phyloP scores from a whole-genome alignment of 2,888 invertebrate species.

The Brachyptera putata region DNA sequence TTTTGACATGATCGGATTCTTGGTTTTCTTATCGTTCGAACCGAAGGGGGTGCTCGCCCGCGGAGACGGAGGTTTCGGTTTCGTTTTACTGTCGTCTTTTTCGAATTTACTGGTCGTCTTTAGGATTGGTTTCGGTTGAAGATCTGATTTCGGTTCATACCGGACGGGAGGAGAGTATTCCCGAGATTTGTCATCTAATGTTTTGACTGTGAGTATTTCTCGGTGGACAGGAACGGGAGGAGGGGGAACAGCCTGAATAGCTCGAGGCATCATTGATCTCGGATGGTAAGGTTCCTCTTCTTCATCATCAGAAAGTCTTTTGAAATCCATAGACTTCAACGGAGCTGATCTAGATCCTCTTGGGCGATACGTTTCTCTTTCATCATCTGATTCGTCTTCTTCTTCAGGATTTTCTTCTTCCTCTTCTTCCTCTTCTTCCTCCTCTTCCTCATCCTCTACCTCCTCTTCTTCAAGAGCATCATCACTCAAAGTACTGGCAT shows the following conservation, averaged over 20 bases:
- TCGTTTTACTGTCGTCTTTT: slow-evolving; percentile 40
- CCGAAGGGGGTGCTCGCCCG: slow-evolving; percentile 14
- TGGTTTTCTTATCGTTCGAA: neutral
- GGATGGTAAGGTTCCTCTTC: slow-evolving; percentile 56
- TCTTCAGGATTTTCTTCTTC: slow-evolving; percentile 29
- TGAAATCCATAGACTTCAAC: slow-evolving; percentile 2
- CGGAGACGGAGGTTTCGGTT: slow-evolving; percentile 31
- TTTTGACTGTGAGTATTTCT: slow-evolving; percentile 5
- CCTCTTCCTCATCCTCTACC: slow-evolving; percentile 41
- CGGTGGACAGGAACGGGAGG: slow-evolving; percentile 19
- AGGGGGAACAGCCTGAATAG: neutral
- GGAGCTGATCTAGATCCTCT: neutral
- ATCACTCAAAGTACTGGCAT: slow-evolving; percentile 37
- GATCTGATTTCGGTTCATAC: slow-evolving; percentile 58
- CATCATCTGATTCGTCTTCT: slow-evolving; percentile 29
- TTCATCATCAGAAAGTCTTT: slow-evolving; percentile 23
- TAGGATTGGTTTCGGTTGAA: slow-evolving; percentile 74
- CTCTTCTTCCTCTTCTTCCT: slow-evolving; percentile 33
- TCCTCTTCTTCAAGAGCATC: slow-evolving; percentile 34
- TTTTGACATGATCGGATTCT: slow-evolving; percentile 2
- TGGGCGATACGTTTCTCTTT: neutral
- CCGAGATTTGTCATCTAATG: slow-evolving; percentile 1
- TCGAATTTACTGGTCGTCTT: slow-evolving; percentile 47
- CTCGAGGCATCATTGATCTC: slow-evolving; percentile 48
- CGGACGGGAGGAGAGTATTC: slow-evolving; percentile 53